These are phyloP conservation scores for Graphium colonna DNA, from an alignment of 2,888 invertebrate species.

Conservation along the genomic window DNA sequence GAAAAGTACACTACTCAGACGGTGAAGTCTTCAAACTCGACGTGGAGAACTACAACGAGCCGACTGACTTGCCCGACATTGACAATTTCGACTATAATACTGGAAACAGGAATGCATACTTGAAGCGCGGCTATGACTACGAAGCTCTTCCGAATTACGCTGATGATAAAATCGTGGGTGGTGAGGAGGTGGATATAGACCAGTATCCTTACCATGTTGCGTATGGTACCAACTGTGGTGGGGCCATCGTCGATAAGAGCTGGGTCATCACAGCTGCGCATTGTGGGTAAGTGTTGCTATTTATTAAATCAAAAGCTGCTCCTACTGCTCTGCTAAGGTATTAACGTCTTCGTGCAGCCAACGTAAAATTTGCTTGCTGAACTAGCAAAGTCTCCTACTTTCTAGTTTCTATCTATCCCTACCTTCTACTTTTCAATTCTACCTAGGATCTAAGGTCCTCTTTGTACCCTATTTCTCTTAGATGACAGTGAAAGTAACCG, in stretches of 20 bases:
- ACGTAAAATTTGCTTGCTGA: too few relatives aligned
- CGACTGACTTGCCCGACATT: conserved; percentile 49
- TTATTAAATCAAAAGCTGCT: neutral
- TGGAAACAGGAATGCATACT: conserved; percentile 31
- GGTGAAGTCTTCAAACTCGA: conserved; percentile 41
- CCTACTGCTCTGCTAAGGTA: too few relatives aligned
- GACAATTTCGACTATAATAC: conserved; percentile 50
- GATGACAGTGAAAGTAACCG: too few relatives aligned
- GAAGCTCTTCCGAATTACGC: conserved; percentile 34
- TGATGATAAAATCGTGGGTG: conserved; percentile 67
- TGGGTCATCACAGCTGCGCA: conserved; percentile 72
- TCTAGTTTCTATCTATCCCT: too few relatives aligned
- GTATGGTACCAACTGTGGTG: conserved; percentile 69
- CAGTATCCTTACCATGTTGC: conserved; percentile 68
- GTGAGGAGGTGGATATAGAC: conserved; percentile 60
- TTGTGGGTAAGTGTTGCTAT: conserved; percentile 58
- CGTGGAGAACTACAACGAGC: conserved; percentile 53
- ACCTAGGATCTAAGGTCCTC: too few relatives aligned
- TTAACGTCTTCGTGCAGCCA: too few relatives aligned
- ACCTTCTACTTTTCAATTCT: too few relatives aligned
- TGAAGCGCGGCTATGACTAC: conserved; percentile 11
- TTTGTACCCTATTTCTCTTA: too few relatives aligned
- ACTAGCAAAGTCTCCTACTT: too few relatives aligned
- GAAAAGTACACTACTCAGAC: conserved; percentile 24
- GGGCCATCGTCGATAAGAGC: conserved; percentile 59